Evolutionary conservation across 1,140 invertebrate species (phyloP).

Genomic region (Dendrolimus kikuchii): DNA sequence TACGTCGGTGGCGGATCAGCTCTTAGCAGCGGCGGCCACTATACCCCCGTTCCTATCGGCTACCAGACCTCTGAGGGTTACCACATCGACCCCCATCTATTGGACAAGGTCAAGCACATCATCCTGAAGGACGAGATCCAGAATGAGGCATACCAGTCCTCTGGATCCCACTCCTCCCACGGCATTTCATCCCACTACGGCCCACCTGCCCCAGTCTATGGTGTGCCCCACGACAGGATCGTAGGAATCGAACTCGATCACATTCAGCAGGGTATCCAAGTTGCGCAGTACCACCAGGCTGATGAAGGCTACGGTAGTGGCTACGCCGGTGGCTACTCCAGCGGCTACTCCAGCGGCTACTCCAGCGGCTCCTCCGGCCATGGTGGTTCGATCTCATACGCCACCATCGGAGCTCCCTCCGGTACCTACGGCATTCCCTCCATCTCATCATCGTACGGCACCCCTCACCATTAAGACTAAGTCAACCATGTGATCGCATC

Average conservation of each 20-base stretch:
- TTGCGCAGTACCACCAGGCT: slow-evolving; percentile 76
- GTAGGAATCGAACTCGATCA: slow-evolving; percentile 78
- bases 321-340: slow-evolving; percentile 41
- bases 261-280: slow-evolving; percentile 77
- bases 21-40: slow-evolving; percentile 78
- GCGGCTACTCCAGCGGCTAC: slow-evolving; percentile 33
- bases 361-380: slow-evolving; percentile 27
- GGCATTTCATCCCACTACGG: slow-evolving; percentile 74
- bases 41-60: slow-evolving; percentile 80
- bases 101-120: slow-evolving; percentile 87
- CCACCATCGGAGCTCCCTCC: slow-evolving; percentile 62
- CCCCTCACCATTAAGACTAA: slow-evolving; percentile 58
- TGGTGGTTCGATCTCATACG: slow-evolving; percentile 37
- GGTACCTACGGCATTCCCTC: slow-evolving; percentile 67
- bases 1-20: slow-evolving; percentile 26
- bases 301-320: slow-evolving; percentile 59
- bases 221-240: slow-evolving; percentile 74
- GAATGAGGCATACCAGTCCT: slow-evolving; percentile 62
- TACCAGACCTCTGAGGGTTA: slow-evolving; percentile 84
- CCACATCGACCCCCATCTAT: slow-evolving; percentile 82
- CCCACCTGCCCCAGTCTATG: slow-evolving; percentile 70
- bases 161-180: slow-evolving; percentile 51
- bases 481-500: slow-evolving; percentile 50
- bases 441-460: slow-evolving; percentile 58
- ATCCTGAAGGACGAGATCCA: slow-evolving; percentile 85